Percentiles rank a stretch among this genome's conserved stretches.
These are phyloP conservation scores for Ophraella communa DNA, from an alignment of 2,888 invertebrate genomes.

Conservation along the genomic window DNA sequence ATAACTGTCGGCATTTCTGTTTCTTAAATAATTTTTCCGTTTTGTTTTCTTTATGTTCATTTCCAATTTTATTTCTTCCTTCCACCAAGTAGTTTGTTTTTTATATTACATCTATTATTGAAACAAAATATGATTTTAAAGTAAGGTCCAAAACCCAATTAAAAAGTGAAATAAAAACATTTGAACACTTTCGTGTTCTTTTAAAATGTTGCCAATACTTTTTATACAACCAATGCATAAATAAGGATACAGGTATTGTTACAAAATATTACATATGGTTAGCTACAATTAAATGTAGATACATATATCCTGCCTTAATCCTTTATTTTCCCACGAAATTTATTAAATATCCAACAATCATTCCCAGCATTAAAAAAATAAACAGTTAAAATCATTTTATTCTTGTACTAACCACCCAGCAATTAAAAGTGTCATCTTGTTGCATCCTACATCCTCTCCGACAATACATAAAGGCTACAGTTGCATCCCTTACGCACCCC, in stretches of 20 bases:
- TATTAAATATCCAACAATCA: neutral
- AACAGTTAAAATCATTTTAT: slow-evolving; percentile 19
- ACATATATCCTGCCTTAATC: neutral
- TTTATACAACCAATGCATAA: neutral
- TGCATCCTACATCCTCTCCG: slow-evolving; percentile 2
- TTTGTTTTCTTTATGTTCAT: too few species aligned
- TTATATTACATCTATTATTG: too few species aligned
- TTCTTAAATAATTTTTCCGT: too few species aligned
- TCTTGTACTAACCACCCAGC: slow-evolving; percentile 3
- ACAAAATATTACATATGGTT: too few species aligned
- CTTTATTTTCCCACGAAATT: neutral
- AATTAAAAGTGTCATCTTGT: slow-evolving; percentile 22
- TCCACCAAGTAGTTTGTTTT: too few species aligned
- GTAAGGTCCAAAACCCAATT: too few species aligned
- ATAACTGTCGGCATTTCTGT: too few species aligned
- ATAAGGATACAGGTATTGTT: too few species aligned
- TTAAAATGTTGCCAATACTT: neutral
- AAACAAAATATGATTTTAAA: too few species aligned
- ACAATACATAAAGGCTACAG: slow-evolving; percentile 18
- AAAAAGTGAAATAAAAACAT: too few species aligned
- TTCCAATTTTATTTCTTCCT: too few species aligned
- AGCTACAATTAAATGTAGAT: neutral
- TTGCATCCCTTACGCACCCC: slow-evolving; percentile 22
- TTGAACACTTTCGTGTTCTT: too few species aligned
- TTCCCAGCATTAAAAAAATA: neutral